These are phyloP conservation scores for Anguilla obscura DNA, from an alignment of 2,797 vertebrate genomes.

Conservation along the genomic window DNA sequence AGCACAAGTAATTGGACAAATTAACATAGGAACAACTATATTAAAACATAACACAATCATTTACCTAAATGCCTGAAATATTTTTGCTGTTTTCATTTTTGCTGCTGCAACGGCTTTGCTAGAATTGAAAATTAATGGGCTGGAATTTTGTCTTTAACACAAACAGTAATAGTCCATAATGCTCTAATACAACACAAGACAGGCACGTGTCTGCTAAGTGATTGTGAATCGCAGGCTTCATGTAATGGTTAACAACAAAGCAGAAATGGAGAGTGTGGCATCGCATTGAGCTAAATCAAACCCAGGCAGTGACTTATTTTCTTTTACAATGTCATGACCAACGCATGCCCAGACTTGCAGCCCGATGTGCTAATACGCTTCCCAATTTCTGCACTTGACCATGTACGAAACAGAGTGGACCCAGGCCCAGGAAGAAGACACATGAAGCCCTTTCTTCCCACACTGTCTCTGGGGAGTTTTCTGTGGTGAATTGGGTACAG, in stretches of 20 bases:
- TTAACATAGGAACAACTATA: neutral
- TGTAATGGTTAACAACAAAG: neutral
- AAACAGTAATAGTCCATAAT: neutral
- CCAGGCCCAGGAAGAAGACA: no score
- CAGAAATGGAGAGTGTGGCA: neutral
- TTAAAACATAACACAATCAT: neutral
- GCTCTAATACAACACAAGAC: neutral
- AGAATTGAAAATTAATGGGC: neutral
- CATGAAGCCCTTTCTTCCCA: no score
- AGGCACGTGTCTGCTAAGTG: neutral
- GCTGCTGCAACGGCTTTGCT: neutral
- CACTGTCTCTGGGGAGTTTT: no score
- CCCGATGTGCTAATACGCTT: neutral
- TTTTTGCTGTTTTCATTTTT: neutral
- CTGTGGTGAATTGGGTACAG: no score
- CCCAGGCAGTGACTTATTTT: neutral
- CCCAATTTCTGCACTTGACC: no score
- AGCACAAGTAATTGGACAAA: neutral
- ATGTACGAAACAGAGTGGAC: no score
- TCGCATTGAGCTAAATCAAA: neutral
- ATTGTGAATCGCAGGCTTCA: neutral
- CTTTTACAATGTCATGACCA: neutral
- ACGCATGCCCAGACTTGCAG: neutral
- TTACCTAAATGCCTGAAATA: neutral
- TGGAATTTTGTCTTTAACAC: neutral